Percentiles rank a stretch among this genome's conserved stretches.
Evolutionary conservation across 2,888 invertebrate species (phyloP).

Genomic region (Hirtodrosophila confusa): DNA sequence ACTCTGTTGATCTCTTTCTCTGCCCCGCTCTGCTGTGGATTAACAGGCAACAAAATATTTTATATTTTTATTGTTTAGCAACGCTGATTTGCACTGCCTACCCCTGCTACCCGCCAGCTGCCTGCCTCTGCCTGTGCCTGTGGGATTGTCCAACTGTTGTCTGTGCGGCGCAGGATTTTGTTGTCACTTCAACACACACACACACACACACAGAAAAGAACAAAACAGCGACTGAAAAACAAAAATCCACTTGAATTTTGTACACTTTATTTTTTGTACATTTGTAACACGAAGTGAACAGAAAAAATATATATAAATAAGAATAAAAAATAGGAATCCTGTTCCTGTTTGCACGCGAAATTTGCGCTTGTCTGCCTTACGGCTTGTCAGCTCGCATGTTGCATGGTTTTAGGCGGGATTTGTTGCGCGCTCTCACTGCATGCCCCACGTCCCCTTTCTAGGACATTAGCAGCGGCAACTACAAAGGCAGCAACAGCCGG

Average conservation of each 20-base stretch:
- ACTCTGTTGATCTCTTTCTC: constrained; percentile 50
- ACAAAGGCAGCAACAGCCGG: constrained; percentile 58
- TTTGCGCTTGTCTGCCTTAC: constrained; percentile 80
- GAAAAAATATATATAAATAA: constrained; percentile 17
- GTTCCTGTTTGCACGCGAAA: constrained; percentile 75
- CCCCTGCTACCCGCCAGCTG: not conserved
- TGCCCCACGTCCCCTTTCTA: constrained; percentile 25
- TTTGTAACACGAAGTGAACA: constrained; percentile 51
- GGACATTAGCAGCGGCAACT: constrained; percentile 47
- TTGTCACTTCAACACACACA: constrained; percentile 78
- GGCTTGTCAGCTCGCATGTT: constrained; percentile 81
- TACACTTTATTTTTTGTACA: constrained; percentile 78
- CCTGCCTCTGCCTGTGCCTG: constrained; percentile 20
- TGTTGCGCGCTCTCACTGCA: constrained; percentile 56
- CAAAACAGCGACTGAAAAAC: constrained; percentile 53
- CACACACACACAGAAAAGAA: constrained; percentile 22
- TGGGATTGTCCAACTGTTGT: constrained; percentile 51
- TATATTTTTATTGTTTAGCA: constrained; percentile 73
- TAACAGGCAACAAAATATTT: constrained; percentile 79
- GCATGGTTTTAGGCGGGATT: constrained; percentile 80
- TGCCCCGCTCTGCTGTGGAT: constrained; percentile 60
- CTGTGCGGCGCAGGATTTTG: constrained; percentile 70
- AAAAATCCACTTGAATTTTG: constrained; percentile 80
- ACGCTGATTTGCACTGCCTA: constrained; percentile 70
- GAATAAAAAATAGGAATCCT: constrained; percentile 51